Evolutionary conservation across 2,113 vertebrate genomes (phyloP).

Genomic region (Entomyzon cyanotis): DNA sequence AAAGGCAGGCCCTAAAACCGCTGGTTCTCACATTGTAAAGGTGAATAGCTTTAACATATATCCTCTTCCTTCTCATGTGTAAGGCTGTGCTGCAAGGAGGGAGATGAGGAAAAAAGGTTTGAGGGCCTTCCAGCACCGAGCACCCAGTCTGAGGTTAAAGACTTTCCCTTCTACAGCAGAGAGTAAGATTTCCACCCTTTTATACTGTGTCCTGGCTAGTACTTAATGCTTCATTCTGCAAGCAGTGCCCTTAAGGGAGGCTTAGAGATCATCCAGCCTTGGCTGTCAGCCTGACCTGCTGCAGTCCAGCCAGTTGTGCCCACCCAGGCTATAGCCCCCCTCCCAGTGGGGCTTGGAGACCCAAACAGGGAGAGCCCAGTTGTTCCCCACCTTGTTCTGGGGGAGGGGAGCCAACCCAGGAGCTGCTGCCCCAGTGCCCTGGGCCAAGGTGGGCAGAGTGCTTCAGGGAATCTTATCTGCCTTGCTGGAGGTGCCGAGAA

Average conservation of each 20-base stretch:
- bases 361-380: not conserved
- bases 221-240: not conserved
- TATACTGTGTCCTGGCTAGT: not conserved
- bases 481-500: not conserved
- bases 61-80: not conserved
- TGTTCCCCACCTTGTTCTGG: not conserved
- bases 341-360: not conserved
- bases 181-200: not conserved
- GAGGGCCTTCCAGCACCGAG: not conserved
- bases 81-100: not conserved
- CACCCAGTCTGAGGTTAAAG: not conserved
- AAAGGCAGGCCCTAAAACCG: not conserved
- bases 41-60: not conserved
- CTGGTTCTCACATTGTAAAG: not conserved
- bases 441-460: rapidly evolving
- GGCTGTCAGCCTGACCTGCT: not conserved
- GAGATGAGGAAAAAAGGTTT: not conserved
- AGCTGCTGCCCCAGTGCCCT: rapidly evolving
- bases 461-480: rapidly evolving
- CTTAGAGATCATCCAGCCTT: not conserved
- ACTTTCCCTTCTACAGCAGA: not conserved
- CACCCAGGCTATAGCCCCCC: not conserved
- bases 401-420: not conserved
- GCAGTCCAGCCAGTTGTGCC: not conserved
- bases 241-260: not conserved